Evolutionary conservation across 2,797 vertebrate species (phyloP), one percentile per base, ranked within the genome.

Genomic region (Pogonophryne albipinna): DNA sequence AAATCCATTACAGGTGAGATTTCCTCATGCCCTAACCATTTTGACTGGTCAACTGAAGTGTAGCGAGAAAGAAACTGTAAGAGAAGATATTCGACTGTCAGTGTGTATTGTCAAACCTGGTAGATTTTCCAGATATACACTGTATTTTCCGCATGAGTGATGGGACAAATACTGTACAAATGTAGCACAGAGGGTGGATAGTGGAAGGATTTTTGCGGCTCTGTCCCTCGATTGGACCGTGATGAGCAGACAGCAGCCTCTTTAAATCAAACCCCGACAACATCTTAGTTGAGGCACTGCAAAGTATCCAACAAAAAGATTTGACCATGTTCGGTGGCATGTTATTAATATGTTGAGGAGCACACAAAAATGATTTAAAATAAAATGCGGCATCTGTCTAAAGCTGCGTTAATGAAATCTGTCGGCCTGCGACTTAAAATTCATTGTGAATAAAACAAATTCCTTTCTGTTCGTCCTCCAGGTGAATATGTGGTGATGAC

Each of bases 401-500:
- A 7, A 49, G 41, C 49, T 68, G 42, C 31, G 20, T 62, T 66
- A 60, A 78, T 73, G 62, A 62, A 77, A 60, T 78, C 45, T 75
- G 63, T 61, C 59, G 51, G 44, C 51, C n/a, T 50, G 57, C 19
- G 63, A 49, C 60, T 71, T 75, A 5, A 23, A 47, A 69, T 55
- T 76, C 41, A 76, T 80, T 74, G 57, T 71, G 71, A 38, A 74
- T 75, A n/a, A 58, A 76, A 68, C 46, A 71, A 55, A 82, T 82
- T 85, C 34, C 8, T 66, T 80, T 82, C 66, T 83, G 50, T 82
- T 87, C 71, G 45, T 85, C 72, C 78, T 78, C 42, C 89, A 99
- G 98, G 98, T 94, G 98, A 99, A 97, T 99, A 99, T 84, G 94
- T 98, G 89, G 97, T 99, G 89, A 99, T 99, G 98, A 98, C 98